Percentiles rank a stretch among this genome's conserved stretches.
phyloP scores from a whole-genome alignment of 2,888 invertebrate genomes.

The Epirrhoe alternata region DNA sequence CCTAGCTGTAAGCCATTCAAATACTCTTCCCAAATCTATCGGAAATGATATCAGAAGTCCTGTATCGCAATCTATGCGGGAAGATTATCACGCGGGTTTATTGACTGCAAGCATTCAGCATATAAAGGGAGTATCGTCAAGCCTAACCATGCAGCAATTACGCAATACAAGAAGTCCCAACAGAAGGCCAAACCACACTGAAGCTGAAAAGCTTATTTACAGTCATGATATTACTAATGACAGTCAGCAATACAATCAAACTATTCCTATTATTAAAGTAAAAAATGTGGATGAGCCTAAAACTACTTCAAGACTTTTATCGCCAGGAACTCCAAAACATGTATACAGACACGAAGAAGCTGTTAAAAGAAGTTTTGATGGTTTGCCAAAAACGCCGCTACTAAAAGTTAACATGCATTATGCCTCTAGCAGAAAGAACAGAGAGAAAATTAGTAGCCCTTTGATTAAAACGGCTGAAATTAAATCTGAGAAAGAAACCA shows the following conservation, averaged over 20 bases:
- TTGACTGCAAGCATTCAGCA: slow-evolving; percentile 51
- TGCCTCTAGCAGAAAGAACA: slow-evolving; percentile 61
- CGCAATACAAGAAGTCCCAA: slow-evolving; percentile 62
- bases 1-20: slow-evolving; percentile 64
- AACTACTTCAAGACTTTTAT: slow-evolving; percentile 51
- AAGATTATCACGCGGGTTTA: slow-evolving; percentile 54
- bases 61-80: slow-evolving; percentile 51
- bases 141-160: slow-evolving; percentile 58
- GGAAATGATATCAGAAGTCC: slow-evolving; percentile 55
- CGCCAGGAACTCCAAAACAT: slow-evolving; percentile 59
- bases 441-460: slow-evolving; percentile 57
- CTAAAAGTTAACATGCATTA: slow-evolving; percentile 68
- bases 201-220: slow-evolving; percentile 59
- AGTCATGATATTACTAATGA: slow-evolving; percentile 59
- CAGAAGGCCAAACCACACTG: slow-evolving; percentile 53
- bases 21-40: slow-evolving; percentile 54
- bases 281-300: slow-evolving; percentile 73
- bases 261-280: slow-evolving; percentile 72
- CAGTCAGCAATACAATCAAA: slow-evolving; percentile 53
- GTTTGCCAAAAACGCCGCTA: slow-evolving; percentile 63
- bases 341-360: slow-evolving; percentile 61
- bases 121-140: slow-evolving; percentile 49
- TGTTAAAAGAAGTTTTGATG: slow-evolving; percentile 69
- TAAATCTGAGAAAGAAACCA: slow-evolving; percentile 68
- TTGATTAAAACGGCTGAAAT: slow-evolving; percentile 56